Evolutionary conservation across 2,113 vertebrate species (phyloP).

Genomic region (Gadus macrocephalus): DNA sequence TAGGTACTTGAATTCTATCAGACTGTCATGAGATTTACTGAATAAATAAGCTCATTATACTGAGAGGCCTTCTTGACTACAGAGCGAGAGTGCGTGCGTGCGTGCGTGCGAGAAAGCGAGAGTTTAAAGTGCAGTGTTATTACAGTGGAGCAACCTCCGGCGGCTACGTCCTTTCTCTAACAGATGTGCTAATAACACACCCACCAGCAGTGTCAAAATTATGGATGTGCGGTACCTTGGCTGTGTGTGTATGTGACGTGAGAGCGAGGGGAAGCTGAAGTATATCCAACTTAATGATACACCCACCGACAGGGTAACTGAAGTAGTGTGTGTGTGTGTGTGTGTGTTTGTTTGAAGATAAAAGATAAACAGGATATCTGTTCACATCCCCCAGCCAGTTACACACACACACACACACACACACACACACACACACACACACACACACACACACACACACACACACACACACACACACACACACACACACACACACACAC

Average conservation of each 20-base stretch:
- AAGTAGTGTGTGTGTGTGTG: too few relatives aligned
- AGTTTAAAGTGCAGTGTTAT: not conserved
- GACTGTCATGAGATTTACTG: too few relatives aligned
- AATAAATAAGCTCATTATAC: too few relatives aligned
- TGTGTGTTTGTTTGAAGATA: conserved; percentile 13
- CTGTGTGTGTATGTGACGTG: too few relatives aligned
- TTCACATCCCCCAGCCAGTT: conserved; percentile 24
- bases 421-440: conserved; percentile 12
- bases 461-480: conserved; percentile 13
- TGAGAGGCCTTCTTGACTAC: not conserved
- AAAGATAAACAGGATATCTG: conserved; percentile 47
- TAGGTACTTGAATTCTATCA: too few relatives aligned
- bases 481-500: conserved; percentile 10
- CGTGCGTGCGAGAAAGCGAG: not conserved
- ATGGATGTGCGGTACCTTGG: too few relatives aligned
- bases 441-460: conserved; percentile 13
- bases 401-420: conserved; percentile 9
- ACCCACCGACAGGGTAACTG: too few relatives aligned
- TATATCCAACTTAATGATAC: too few relatives aligned
- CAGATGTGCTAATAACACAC: conserved; percentile 17
- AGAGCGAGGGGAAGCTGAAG: too few relatives aligned
- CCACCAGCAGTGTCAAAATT: not conserved
- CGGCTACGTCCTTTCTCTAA: not conserved
- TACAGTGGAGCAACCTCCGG: not conserved
- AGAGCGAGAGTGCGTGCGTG: not conserved